These are phyloP conservation scores for Calliopsis andreniformis DNA, from an alignment of 1,140 invertebrate species.

Conservation along the genomic window DNA sequence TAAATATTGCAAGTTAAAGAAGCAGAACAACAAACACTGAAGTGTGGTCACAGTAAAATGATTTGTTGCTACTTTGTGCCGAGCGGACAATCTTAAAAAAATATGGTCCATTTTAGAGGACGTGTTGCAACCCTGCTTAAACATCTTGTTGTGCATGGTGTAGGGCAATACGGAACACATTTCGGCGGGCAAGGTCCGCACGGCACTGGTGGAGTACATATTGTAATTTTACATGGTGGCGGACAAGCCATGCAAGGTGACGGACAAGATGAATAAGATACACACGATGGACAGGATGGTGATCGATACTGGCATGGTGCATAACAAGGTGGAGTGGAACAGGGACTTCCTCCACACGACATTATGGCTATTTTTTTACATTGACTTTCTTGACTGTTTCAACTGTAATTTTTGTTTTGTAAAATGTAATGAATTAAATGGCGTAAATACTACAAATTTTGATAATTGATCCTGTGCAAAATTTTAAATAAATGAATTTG, in stretches of 20 bases:
- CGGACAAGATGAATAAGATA: conserved; percentile 37
- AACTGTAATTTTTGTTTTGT: conserved; percentile 1
- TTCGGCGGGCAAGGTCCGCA: conserved; percentile 62
- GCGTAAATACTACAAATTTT: conserved; percentile 16
- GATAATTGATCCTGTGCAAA: neutral
- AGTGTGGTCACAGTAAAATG: too few relatives aligned
- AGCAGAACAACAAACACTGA: neutral
- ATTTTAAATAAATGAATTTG: conserved; percentile 21
- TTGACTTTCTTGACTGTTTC: too few relatives aligned
- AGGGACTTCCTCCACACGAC: conserved; percentile 40
- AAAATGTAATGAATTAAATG: too few relatives aligned
- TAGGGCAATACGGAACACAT: conserved; percentile 59
- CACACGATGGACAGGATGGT: conserved; percentile 55
- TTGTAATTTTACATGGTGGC: conserved; percentile 58
- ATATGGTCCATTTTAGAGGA: conserved; percentile 41
- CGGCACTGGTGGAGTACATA: conserved; percentile 63
- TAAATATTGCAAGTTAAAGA: neutral
- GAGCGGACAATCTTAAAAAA: conserved; percentile 49
- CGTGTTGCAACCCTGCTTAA: conserved; percentile 29
- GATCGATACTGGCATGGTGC: conserved; percentile 9
- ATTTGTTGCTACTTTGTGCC: conserved; percentile 49
- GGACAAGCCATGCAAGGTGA: conserved; percentile 37
- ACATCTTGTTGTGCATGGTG: conserved; percentile 46
- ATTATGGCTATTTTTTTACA: conserved; percentile 10
- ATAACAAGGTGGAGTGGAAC: conserved; percentile 28